These are phyloP conservation scores for Rutilus rutilus DNA, from an alignment of 2,113 vertebrate genomes.

Conservation along the genomic window DNA sequence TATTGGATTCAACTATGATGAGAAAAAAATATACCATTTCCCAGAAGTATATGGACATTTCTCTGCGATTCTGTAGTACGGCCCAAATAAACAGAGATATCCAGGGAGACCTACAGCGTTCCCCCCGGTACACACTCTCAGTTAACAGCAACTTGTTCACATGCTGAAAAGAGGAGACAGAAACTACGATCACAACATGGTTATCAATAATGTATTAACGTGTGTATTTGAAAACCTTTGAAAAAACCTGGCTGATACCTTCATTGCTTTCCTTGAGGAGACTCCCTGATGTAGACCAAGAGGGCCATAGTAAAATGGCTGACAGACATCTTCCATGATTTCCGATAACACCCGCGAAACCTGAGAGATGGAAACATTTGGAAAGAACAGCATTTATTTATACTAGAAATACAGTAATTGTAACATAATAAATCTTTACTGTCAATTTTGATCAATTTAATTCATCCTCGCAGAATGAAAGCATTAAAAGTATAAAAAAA, in stretches of 20 bases:
- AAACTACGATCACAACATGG: background rate
- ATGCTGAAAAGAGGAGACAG: conserved; percentile 56
- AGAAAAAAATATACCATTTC: conserved; percentile 78
- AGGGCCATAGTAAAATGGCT: conserved; percentile 71
- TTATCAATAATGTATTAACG: background rate
- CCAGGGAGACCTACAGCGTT: conserved; percentile 74
- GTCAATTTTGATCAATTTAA: too few species aligned
- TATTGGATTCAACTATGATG: background rate
- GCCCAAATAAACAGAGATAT: conserved; percentile 85
- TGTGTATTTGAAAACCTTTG: background rate
- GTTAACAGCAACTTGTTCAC: conserved; percentile 56
- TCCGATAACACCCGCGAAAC: conserved; percentile 77
- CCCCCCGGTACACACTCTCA: conserved; percentile 45
- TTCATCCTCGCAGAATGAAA: too few species aligned
- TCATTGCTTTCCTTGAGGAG: conserved; percentile 55
- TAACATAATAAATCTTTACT: too few species aligned
- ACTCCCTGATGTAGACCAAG: conserved; percentile 53
- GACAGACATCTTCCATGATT: conserved; percentile 79
- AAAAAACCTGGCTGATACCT: conserved; percentile 61
- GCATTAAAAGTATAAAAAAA: too few species aligned
- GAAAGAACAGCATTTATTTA: too few species aligned
- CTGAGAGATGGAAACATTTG: conserved; percentile 52
- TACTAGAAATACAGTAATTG: too few species aligned
- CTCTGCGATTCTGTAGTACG: conserved; percentile 79
- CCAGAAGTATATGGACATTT: conserved; percentile 89